Evolutionary conservation across 2,797 vertebrate genomes (phyloP), one percentile per base, ranked within the genome.

Genomic region (Geotrypetes seraphini): DNA sequence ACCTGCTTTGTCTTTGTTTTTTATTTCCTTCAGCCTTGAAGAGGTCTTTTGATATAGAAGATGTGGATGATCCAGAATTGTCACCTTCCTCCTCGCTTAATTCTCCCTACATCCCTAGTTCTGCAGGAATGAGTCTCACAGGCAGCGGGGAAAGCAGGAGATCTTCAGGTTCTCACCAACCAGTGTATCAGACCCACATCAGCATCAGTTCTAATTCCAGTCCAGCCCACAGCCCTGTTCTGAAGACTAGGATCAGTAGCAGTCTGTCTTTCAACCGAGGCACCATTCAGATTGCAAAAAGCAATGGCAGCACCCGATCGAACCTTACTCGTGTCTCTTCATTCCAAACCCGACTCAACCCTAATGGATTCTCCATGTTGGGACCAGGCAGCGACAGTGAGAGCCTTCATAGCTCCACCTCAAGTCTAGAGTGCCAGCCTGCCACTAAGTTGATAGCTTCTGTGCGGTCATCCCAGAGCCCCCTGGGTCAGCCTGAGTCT

Each of bases 21-120:
- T 36, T 11, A 57, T n/a, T 40, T 7, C 24, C 30, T 24, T 16
- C 73, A 93, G 90, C 88, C 0, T 64, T 92, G 49, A 90, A 91
- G 69, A 83, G 84, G 33, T 91, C 89, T 0, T 92, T 92, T 9
- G 88, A 91, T 30, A 73, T 75, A 3, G 88, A 91, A 24, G 88
- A 88, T 58, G 78, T 71, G 28, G 80, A 85, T 1, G 76, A 84
- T 1, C 66, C 70, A 0, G 24, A 69, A 5, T 80, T 81, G 53
- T 60, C 79, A 10, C 53, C 82, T 7, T 44, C 69, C 9, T 77
- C 79, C 2, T 45, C 76, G 1, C 36, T 69, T 16, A 66, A 66
- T 13, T 56, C 70, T 27, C 60, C 70, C 1, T 47, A 75, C 11
- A 62, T 67, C 24, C 69, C 79, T 1, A 52, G 17, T 25, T 22